Base-by-base conservation (phyloP, 2,113 vertebrate species). In the Cisticola juncidis region DNA sequence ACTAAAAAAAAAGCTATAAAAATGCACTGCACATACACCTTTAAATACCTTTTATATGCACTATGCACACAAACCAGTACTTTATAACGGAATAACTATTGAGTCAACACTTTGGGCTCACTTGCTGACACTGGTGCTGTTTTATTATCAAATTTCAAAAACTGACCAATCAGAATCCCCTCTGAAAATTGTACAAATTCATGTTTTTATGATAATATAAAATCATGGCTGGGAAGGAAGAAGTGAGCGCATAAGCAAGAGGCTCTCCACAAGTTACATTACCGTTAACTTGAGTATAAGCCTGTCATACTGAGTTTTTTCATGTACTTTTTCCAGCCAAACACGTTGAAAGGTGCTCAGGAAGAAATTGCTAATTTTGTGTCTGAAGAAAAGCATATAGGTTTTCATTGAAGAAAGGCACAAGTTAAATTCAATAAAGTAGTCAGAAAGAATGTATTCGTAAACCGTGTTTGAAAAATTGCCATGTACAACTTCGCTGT, bases 351-450 rank as follows among this genome's bases (percentile, higher is more conserved):
- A 99, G 98, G 99, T 98, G 98, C 97, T 99, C 99, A 99, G 99
- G 99, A 99, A 99, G 99, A 99, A 99, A 99, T 99, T 99, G 98
- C 98, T 99, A 99, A 98, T 99, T 99, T 98, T 99, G 99, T 99
- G 99, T 99, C 99, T 99, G 98, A 98, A 98, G 98, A 98, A 98
- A 99, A 98, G 98, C 98, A 99, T 97, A 99, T 94, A 99, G 98
- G 96, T 99, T 99, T 98, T 98, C 98, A 98, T 98, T 98, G 98
- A 98, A 98, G 98, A 98, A 95, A 98, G 78, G 96, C 93, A 98
- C 74, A 96, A 94, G 91, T 97, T 89, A 86, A 82, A 85, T 76
- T 96, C 93, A 94, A 66, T 81, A 92, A 95, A 96, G 70, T 92
- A 96, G 40, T 97, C 88, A 97, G 81, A 97, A 89, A 92, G 73